These are phyloP conservation scores for Pseudococcus jackbeardsleyi DNA, from an alignment of 2,888 invertebrate genomes.

Conservation along the genomic window DNA sequence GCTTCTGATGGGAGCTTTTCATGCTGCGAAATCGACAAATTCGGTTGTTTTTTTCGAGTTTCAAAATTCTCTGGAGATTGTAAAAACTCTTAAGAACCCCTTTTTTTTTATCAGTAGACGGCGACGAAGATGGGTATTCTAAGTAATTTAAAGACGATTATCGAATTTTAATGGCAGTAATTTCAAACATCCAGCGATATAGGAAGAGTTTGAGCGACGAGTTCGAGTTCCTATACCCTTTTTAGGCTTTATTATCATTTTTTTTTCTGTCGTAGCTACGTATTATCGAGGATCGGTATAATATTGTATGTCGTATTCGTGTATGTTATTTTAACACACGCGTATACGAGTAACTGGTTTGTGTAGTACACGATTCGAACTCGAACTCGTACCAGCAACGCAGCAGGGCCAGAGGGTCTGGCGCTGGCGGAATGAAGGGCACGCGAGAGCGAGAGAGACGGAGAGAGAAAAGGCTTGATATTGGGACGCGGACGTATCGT, in stretches of 20 bases:
- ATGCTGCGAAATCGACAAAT: too few relatives aligned
- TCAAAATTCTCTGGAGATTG: too few relatives aligned
- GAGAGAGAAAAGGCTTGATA: background rate
- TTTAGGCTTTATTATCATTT: background rate
- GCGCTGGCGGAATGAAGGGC: background rate
- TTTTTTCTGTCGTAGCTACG: background rate
- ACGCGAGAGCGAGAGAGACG: conserved; percentile 12
- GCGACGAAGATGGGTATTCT: background rate
- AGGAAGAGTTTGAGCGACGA: background rate
- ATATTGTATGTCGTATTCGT: conserved; percentile 13
- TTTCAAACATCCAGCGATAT: background rate
- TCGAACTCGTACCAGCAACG: background rate
- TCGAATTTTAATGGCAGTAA: background rate
- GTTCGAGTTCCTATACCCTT: background rate
- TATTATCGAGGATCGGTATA: conserved; percentile 1
- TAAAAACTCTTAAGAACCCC: too few relatives aligned
- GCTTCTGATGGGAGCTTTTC: too few relatives aligned
- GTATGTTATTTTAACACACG: conserved; percentile 6
- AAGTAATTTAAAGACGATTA: conserved; percentile 17
- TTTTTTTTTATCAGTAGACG: too few relatives aligned
- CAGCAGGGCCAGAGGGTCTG: background rate
- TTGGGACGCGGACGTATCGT: background rate
- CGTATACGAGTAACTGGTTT: conserved; percentile 31
- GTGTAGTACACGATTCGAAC: background rate
- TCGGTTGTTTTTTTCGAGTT: too few relatives aligned